Evolutionary conservation across 2,888 invertebrate genomes (phyloP), one percentile per base, ranked within the genome.

Genomic region (Tillus elongatus): DNA sequence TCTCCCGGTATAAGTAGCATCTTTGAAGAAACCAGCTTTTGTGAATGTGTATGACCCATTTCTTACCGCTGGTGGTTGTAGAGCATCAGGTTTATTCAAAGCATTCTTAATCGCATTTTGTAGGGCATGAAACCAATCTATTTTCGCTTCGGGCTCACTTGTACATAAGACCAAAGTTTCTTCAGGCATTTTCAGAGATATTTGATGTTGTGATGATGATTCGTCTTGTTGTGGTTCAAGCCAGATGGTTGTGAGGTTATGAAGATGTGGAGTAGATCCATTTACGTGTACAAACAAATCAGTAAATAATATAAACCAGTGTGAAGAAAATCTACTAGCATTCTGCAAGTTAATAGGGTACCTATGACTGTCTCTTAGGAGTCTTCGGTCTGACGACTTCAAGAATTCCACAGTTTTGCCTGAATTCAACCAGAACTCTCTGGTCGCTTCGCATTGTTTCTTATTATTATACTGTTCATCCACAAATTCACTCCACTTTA

Each of bases 271-370:
- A 2, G 76, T 72, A 14, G 79, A 77, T 24, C 82, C 81, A 52
- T 73, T 73, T 14, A 82, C 68, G 55, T 89, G 87, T 37, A 88
- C 75, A 44, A 91, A 79, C 37, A 82, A 68, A 62, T 91, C 90
- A 37, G 80, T 85, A 54, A 91, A 77, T 33, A 91, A 68, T 47
- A 90, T 74, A 53, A 91, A 87, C 71, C 80, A 80, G 53, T 86
- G 83, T 1, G 79, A 77, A 3, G 82, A 79, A 60, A 89, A 83
- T 43, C 83, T 71, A 13, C 82, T 77, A 15, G 79, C 77, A 54
- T 80, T 78, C 2, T 75, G 69, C 41, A 88, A 66, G 45, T 74
- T 75, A 2, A 91, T 62, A 1, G 81, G 79, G 45, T 78, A 71
- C 4, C 76, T 70, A 49, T 77, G 77, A 1, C 88, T 89, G 51